A percentile compares a stretch with the other conserved stretches of the same genome.
Evolutionary conservation across 1,140 invertebrate genomes (phyloP).

Genomic region (Sminthurides bifidus): DNA sequence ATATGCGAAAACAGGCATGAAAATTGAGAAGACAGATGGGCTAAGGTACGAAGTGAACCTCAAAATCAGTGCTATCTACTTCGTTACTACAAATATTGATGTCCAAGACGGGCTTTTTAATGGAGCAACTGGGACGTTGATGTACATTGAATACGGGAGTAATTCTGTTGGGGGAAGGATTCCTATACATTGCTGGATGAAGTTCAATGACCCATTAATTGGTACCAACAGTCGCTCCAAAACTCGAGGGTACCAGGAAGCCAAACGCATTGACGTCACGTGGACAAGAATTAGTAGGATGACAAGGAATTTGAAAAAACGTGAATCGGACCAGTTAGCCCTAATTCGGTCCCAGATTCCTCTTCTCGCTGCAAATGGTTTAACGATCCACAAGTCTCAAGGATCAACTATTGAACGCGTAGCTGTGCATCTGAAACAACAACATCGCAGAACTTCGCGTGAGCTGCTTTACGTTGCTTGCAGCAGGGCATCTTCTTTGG

Average conservation of each 20-base stretch:
- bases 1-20: background rate
- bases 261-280: background rate
- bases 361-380: background rate
- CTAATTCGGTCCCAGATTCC: background rate
- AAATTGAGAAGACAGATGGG: background rate
- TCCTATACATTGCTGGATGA: background rate
- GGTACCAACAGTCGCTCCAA: background rate
- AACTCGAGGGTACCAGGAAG: background rate
- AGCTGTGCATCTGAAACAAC: background rate
- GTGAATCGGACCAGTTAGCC: background rate
- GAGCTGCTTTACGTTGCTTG: conserved; percentile 14
- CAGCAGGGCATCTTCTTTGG: background rate
- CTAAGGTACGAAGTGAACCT: background rate
- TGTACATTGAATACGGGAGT: background rate
- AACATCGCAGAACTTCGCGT: background rate
- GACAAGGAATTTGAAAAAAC: background rate
- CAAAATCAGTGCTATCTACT: background rate
- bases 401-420: background rate
- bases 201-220: background rate
- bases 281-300: background rate
- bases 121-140: conserved; percentile 3
- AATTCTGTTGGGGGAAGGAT: background rate
- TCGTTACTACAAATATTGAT: conserved; percentile 1
- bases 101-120: conserved; percentile 2
- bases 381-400: too few relatives aligned